phyloP scores from a whole-genome alignment of 2,113 vertebrate species.

The Pelodiscus sinensis region DNA sequence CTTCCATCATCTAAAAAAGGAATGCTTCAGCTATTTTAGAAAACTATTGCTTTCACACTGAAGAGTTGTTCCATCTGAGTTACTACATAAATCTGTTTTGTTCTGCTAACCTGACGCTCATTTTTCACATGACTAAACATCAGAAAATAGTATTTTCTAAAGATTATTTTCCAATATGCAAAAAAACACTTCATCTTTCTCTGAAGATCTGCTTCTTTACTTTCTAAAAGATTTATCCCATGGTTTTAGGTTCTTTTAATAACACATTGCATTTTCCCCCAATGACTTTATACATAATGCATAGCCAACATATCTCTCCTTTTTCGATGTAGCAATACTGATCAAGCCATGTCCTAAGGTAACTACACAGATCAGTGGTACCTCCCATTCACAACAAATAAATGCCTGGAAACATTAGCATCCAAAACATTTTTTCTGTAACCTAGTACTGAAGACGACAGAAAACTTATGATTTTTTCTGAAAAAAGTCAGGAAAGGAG shows the following conservation, averaged over 20 bases:
- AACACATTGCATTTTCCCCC: not conserved
- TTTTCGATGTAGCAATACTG: not conserved
- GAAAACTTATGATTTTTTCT: not conserved
- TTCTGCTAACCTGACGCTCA: too few relatives aligned
- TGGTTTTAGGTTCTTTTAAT: not conserved
- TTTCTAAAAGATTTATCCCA: not conserved
- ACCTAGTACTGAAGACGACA: not conserved
- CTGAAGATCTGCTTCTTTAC: not conserved
- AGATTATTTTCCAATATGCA: not conserved
- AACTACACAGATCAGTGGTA: not conserved
- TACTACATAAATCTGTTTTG: too few relatives aligned
- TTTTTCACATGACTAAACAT: not conserved
- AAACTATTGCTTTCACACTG: too few relatives aligned
- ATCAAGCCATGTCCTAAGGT: not conserved
- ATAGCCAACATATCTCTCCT: not conserved
- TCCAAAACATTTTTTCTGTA: not conserved
- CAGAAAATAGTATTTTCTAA: not conserved
- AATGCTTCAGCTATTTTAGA: too few relatives aligned
- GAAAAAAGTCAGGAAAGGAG: not conserved
- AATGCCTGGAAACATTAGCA: not conserved
- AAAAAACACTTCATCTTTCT: not conserved
- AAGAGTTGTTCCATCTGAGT: too few relatives aligned
- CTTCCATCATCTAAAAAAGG: too few relatives aligned
- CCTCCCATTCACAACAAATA: not conserved
- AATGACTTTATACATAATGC: not conserved